These are phyloP conservation scores for Autographa pulchrina DNA, from an alignment of 2,888 invertebrate species.

Conservation along the genomic window DNA sequence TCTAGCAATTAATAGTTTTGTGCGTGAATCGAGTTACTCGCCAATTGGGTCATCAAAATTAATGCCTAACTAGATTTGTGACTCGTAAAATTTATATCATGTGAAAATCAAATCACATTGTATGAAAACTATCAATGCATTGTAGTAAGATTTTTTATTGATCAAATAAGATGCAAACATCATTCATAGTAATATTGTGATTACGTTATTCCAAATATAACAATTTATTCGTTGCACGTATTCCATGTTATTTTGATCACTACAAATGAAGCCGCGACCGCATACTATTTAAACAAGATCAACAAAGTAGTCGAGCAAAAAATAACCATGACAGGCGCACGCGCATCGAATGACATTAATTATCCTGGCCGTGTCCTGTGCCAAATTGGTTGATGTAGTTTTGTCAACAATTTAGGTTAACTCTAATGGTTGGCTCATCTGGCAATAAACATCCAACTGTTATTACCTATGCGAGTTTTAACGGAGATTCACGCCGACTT, in stretches of 20 bases:
- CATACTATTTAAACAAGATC: constrained; percentile 30
- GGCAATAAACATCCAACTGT: constrained; percentile 43
- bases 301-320: constrained; percentile 45
- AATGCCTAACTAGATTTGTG: constrained; percentile 14
- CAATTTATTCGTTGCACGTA: not conserved
- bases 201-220: no score
- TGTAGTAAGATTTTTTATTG: no score
- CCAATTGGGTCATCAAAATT: not conserved
- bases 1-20: constrained; percentile 4
- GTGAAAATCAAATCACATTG: no score
- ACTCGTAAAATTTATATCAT: not conserved
- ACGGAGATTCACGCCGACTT: constrained; percentile 14
- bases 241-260: not conserved
- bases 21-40: not conserved
- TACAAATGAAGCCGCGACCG: not conserved
- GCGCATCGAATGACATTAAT: constrained; percentile 68
- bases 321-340: constrained; percentile 58
- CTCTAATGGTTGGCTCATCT: constrained; percentile 42
- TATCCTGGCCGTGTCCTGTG: constrained; percentile 67
- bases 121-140: no score
- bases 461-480: constrained; percentile 28
- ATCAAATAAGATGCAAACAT: no score
- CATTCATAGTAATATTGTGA: no score
- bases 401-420: constrained; percentile 67
- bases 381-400: constrained; percentile 68